Percentiles rank a stretch among this genome's conserved stretches.
These are phyloP conservation scores for Condylura cristata DNA, from an alignment of 2,113 vertebrate species.

Conservation along the genomic window DNA sequence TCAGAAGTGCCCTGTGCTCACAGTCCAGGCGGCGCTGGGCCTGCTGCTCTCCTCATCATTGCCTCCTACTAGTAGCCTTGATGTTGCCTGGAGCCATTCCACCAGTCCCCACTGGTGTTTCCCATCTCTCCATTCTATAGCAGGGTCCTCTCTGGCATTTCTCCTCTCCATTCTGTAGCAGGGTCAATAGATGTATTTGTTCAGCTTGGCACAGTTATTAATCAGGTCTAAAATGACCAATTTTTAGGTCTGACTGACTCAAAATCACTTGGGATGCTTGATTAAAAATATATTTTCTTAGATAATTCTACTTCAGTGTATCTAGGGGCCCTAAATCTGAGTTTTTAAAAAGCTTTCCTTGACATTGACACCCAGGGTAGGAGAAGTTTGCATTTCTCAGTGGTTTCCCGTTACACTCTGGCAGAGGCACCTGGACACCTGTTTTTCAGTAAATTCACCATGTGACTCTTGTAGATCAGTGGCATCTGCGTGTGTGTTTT, in stretches of 20 bases:
- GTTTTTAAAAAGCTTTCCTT: neutral
- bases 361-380: neutral
- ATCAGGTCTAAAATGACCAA: neutral
- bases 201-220: neutral
- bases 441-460: conserved; percentile 21
- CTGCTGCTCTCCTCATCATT: neutral
- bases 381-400: neutral
- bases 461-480: neutral
- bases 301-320: neutral
- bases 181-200: neutral
- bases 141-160: no score
- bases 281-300: conserved; percentile 1
- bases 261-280: neutral
- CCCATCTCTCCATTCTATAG: neutral
- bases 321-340: neutral
- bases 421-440: neutral
- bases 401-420: neutral
- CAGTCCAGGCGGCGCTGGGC: neutral
- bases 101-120: neutral
- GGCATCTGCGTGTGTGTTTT: neutral
- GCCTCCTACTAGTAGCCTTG: neutral
- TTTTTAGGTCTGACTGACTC: neutral
- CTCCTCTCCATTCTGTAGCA: neutral
- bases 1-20: neutral
- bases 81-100: neutral